Percentiles rank a stretch among this genome's conserved stretches.
Evolutionary conservation across 92 coral and sea anemone genomes (phyloP).

Genomic region (Heteractis magnifica): DNA sequence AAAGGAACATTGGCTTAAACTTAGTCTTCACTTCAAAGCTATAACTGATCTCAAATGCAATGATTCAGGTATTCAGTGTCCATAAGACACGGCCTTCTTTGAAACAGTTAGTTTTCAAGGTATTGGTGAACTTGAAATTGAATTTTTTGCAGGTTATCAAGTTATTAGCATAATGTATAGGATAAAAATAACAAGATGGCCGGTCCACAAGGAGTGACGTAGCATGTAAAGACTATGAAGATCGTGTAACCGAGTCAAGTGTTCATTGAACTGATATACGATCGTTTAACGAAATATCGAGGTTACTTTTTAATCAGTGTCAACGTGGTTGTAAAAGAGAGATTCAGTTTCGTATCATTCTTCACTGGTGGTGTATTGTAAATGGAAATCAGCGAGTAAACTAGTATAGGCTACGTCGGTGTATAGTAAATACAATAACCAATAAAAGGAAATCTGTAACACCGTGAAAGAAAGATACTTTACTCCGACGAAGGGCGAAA

Average conservation of each 20-base stretch:
- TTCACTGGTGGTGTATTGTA: neutral
- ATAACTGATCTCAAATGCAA: too few species aligned
- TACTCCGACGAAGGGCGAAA: too few species aligned
- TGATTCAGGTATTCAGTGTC: too few species aligned
- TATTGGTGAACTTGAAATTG: neutral
- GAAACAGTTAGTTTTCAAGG: too few species aligned
- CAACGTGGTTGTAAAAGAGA: neutral
- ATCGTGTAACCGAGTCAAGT: neutral
- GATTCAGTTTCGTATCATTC: neutral
- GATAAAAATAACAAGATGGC: neutral
- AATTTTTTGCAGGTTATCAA: neutral
- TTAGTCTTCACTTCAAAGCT: too few species aligned
- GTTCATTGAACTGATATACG: neutral
- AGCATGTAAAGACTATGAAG: neutral
- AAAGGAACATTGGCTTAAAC: too few species aligned
- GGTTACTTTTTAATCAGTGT: constrained; percentile 1
- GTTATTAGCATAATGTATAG: neutral
- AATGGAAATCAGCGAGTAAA: too few species aligned
- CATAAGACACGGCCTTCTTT: too few species aligned
- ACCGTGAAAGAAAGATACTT: too few species aligned
- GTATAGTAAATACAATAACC: neutral
- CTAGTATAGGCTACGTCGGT: neutral
- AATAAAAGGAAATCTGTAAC: neutral
- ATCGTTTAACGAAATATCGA: constrained; percentile 1
- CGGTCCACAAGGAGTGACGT: neutral